Evolutionary conservation across 2,888 invertebrate genomes (phyloP), one percentile per base, ranked within the genome.

Genomic region (Hemistola chrysoprasaria): DNA sequence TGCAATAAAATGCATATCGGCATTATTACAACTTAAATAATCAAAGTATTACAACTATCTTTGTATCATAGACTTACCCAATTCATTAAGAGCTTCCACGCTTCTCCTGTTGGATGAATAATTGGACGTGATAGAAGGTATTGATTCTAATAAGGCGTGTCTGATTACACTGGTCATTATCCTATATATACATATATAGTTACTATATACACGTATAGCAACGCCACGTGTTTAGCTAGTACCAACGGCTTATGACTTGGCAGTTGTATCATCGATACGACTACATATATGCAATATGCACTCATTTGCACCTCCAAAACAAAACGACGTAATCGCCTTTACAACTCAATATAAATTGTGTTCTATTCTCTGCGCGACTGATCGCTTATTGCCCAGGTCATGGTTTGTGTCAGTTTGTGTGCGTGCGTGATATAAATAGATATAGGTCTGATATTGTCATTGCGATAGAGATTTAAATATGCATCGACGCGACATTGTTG

Each of bases 391-490:
- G n/a, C 45, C 30, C 32, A 39, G 53, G 57, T 48, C 43, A 34
- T 36, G 31, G 8, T 11, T 8, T 7, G 10, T 3, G 16, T 22
- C 29, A 6, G 20, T 36, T 25, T 25, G 65, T 67, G 65, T 59
- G 62, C 41, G 66, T 61, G 54, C 34, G 50, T 38, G 55, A 62
- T 68, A 66, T 65, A 75, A 75, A 74, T 78, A 77, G 66, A 71
- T 59, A 60, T 69, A 74, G 74, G 16, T 3, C 16, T 60, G 59
- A 48, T 53, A 53, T 46, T 40, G 37, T 46, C 62, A 68, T 72
- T 71, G 70, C 65, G 63, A 65, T 56, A 41, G 48, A 54, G 67
- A 76, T 78, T 76, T 70, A 75, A 79, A 78, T 80, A 74, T 74
- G 71, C 67, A 69, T 64, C 54, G 56, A 31, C 44, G 62, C 69